A percentile compares a stretch with the other conserved stretches of the same genome.
Conservation (phyloP, 2,113 vertebrate genomes). For the Nipponia nippon region DNA sequence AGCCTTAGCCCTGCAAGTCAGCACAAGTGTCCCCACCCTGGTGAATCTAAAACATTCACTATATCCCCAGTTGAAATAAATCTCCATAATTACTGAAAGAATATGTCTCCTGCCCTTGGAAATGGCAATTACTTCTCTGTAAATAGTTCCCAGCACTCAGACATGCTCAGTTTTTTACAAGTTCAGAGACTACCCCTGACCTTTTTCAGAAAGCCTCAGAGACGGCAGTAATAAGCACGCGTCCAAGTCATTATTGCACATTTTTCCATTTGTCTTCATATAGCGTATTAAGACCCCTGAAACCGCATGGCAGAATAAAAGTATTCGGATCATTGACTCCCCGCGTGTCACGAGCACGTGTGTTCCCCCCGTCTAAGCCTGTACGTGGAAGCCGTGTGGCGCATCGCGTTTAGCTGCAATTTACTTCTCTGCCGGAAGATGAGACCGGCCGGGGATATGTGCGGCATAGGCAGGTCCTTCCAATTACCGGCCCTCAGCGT, state of each 20-base stretch:
- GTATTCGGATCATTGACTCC: not conserved
- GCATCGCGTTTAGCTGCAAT: fast-evolving
- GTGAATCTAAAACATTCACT: not conserved
- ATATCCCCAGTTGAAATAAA: not conserved
- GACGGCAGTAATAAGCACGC: not conserved
- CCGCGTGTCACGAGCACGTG: fast-evolving
- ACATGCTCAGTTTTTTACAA: not conserved
- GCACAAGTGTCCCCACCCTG: too few relatives aligned
- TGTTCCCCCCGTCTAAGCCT: too few relatives aligned
- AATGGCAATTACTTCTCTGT: not conserved
- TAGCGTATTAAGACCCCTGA: not conserved
- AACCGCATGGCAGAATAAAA: not conserved
- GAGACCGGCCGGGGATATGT: not conserved
- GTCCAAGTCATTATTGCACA: not conserved
- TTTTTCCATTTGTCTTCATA: not conserved
- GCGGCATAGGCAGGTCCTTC: not conserved
- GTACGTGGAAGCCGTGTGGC: not conserved
- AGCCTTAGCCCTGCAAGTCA: not conserved
- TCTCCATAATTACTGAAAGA: not conserved
- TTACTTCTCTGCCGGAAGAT: not conserved
- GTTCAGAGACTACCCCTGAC: not conserved
- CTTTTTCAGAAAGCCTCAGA: not conserved
- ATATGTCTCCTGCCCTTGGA: not conserved
- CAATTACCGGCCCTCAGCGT: too few relatives aligned
- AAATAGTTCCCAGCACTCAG: not conserved